phyloP scores from a whole-genome alignment of 2,888 invertebrate species.

The Morinoia aosen region DNA sequence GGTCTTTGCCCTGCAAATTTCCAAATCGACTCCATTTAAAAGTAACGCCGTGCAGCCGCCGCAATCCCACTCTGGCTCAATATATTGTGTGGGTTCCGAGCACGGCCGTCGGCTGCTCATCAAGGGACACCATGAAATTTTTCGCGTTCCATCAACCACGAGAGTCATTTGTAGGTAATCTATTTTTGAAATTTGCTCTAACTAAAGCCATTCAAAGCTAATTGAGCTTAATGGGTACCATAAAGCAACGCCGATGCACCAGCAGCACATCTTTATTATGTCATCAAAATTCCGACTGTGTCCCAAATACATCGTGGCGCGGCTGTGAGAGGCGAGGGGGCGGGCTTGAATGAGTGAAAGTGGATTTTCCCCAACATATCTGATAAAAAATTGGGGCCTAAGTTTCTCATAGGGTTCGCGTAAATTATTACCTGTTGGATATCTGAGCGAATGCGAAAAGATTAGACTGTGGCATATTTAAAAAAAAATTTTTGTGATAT shows the following conservation, averaged over 20 bases:
- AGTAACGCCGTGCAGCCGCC: not conserved
- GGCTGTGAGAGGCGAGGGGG: not conserved
- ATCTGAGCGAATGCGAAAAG: no score
- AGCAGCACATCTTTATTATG: not conserved
- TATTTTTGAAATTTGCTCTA: constrained; percentile 11
- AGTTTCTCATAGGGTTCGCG: no score
- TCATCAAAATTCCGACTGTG: not conserved
- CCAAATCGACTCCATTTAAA: not conserved
- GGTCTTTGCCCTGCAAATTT: not conserved
- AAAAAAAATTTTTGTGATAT: no score
- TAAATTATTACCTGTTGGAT: no score
- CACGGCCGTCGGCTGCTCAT: not conserved
- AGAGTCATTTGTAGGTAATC: constrained; percentile 12
- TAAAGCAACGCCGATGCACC: constrained; percentile 18
- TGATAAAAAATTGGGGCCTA: no score
- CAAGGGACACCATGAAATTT: not conserved
- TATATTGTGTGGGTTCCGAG: not conserved
- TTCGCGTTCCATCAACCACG: not conserved
- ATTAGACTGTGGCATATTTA: no score
- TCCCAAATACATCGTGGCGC: not conserved
- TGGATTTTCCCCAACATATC: no score
- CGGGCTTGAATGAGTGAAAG: not conserved
- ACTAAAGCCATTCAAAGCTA: constrained; percentile 13
- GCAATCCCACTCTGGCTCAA: not conserved
- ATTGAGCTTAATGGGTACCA: not conserved